Percentiles rank a stretch among this genome's conserved stretches.
These are phyloP conservation scores for Neogale vison DNA, from an alignment of 2,113 vertebrate genomes.

Conservation along the genomic window DNA sequence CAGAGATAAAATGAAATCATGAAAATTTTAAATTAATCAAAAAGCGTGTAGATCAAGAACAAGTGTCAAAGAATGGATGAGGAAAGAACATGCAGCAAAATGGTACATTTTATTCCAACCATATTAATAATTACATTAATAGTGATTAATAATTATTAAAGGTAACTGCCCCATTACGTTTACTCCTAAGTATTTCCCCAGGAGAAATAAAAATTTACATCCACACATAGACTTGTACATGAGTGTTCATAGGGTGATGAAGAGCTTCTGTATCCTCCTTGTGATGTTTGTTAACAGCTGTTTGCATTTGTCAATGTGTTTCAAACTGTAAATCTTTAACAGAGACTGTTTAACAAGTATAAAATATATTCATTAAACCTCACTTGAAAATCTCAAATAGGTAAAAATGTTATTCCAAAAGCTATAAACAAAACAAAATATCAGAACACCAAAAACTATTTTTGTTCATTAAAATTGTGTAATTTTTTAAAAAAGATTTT, in stretches of 20 bases:
- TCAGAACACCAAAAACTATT: not conserved
- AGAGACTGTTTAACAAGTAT: not conserved
- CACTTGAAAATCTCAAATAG: not conserved
- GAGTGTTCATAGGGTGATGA: not conserved
- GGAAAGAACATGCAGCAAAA: not conserved
- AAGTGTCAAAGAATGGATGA: not conserved
- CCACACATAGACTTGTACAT: not conserved
- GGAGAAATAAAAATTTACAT: not conserved
- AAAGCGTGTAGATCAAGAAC: not conserved
- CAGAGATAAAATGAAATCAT: not conserved
- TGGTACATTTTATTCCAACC: not conserved
- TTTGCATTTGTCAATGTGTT: not conserved
- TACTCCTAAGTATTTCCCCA: not conserved
- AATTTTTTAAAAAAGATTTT: not conserved
- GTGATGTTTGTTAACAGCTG: not conserved
- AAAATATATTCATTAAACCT: not conserved
- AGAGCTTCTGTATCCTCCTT: not conserved
- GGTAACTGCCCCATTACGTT: not conserved
- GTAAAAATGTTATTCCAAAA: not conserved
- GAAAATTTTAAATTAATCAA: not conserved
- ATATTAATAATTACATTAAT: not conserved
- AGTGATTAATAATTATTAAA: not conserved
- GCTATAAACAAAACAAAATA: not conserved
- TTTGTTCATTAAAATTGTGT: not conserved
- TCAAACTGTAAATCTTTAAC: not conserved